Percentiles rank a stretch among this genome's conserved stretches.
phyloP scores from a whole-genome alignment of 1,140 invertebrate genomes.

The Drosophila funebris region DNA sequence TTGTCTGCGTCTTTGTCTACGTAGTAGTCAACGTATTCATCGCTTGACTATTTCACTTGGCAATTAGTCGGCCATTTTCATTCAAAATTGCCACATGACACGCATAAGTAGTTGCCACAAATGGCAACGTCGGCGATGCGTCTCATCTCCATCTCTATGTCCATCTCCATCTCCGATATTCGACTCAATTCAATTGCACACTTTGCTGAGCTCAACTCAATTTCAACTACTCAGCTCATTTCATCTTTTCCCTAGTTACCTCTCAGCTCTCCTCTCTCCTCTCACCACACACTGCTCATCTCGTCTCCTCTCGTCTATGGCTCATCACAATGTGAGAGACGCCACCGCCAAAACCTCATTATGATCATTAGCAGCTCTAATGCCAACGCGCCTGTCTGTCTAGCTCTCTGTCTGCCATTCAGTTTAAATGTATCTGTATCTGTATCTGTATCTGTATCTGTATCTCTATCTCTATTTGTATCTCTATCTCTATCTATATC shows the following conservation, averaged over 20 bases:
- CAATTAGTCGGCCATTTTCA: conserved; percentile 60
- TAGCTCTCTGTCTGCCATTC: background rate
- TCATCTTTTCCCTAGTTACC: too few species aligned
- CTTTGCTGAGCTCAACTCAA: background rate
- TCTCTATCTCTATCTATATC: background rate
- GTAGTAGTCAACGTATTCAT: too few species aligned
- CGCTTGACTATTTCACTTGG: conserved; percentile 31
- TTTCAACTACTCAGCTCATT: conserved; percentile 5
- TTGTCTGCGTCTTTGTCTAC: too few species aligned
- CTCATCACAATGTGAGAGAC: background rate
- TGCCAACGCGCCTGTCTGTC: conserved; percentile 8
- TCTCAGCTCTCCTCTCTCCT: background rate
- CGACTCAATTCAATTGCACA: background rate
- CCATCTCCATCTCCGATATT: background rate
- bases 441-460: background rate
- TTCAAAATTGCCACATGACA: conserved; percentile 60
- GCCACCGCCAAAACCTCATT: conserved; percentile 33
- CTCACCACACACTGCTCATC: too few species aligned
- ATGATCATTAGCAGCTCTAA: conserved; percentile 51
- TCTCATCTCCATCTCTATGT: background rate
- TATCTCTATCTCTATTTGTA: background rate
- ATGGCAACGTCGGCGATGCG: conserved; percentile 27
- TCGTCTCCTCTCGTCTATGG: conserved; percentile 14
- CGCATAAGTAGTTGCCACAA: conserved; percentile 59
- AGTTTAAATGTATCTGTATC: background rate